Evolutionary conservation across 2,113 vertebrate species (phyloP).

Genomic region (Pterocles gutturalis): DNA sequence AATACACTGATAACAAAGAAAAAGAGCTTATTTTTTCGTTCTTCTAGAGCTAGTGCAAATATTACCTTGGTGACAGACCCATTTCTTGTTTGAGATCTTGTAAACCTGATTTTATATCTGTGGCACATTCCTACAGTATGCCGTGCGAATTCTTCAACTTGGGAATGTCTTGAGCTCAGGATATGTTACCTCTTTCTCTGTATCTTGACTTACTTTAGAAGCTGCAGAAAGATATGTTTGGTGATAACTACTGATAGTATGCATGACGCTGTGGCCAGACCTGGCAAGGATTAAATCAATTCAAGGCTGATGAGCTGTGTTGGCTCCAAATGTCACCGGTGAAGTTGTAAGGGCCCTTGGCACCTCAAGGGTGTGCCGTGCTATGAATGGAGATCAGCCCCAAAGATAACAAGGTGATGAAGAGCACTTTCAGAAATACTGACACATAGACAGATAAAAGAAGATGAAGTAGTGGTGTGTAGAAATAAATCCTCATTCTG

Average conservation of each 20-base stretch:
- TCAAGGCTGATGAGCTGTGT: neutral
- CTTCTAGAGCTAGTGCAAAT: neutral
- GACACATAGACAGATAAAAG: slow-evolving; percentile 29
- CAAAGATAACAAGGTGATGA: neutral
- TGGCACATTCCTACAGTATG: neutral
- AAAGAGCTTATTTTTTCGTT: neutral
- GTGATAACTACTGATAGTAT: neutral
- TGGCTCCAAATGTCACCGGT: neutral
- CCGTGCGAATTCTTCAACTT: neutral
- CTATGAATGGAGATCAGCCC: neutral
- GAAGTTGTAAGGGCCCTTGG: neutral
- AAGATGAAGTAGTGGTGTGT: neutral
- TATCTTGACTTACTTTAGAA: neutral
- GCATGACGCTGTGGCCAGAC: neutral
- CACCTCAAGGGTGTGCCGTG: neutral
- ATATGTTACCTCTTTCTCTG: neutral
- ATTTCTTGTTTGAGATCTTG: neutral
- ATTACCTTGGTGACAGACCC: neutral
- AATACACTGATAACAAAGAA: neutral
- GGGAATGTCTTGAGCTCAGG: neutral
- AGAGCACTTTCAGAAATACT: slow-evolving; percentile 19
- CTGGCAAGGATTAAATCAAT: neutral
- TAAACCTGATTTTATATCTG: neutral
- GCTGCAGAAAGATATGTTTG: neutral
- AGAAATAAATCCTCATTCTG: slow-evolving; percentile 16